These are phyloP conservation scores for Rhodeus uyekii DNA, from an alignment of 2,797 vertebrate genomes.

Conservation along the genomic window DNA sequence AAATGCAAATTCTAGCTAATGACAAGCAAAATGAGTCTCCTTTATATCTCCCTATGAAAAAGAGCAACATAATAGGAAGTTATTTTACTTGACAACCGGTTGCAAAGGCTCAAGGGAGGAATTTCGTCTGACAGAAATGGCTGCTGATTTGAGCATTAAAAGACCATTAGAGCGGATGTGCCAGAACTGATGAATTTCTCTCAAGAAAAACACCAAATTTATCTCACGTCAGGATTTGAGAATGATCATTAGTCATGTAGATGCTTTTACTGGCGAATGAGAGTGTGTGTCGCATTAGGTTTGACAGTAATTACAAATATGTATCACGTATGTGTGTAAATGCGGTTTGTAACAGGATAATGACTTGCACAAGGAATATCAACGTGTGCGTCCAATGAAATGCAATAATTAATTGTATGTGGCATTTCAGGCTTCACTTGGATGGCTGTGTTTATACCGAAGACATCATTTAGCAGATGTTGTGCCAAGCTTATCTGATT, in stretches of 20 bases:
- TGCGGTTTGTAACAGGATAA: slow-evolving; percentile 31
- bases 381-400: slow-evolving; percentile 26
- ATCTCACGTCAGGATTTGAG: slow-evolving; percentile 40
- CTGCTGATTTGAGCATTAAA: slow-evolving; percentile 46
- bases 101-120: slow-evolving; percentile 38
- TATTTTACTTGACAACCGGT: slow-evolving; percentile 41
- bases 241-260: slow-evolving; percentile 41
- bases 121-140: slow-evolving; percentile 41
- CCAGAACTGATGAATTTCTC: slow-evolving; percentile 47
- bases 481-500: slow-evolving; percentile 14
- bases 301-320: slow-evolving; percentile 37
- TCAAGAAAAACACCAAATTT: slow-evolving; percentile 35
- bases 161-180: slow-evolving; percentile 43
- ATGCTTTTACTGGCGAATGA: neutral
- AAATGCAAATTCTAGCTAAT: slow-evolving; percentile 32
- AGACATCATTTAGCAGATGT: slow-evolving; percentile 25
- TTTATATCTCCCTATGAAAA: slow-evolving; percentile 26
- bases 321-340: slow-evolving; percentile 27
- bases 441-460: slow-evolving; percentile 20
- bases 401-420: slow-evolving; percentile 33
- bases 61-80: neutral
- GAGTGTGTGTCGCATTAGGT: slow-evolving; percentile 1
- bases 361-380: slow-evolving; percentile 30
- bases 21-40: slow-evolving; percentile 13
- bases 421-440: slow-evolving; percentile 25